Base-by-base conservation (phyloP, 2,797 vertebrate species). In the Telmatherina bonti region DNA sequence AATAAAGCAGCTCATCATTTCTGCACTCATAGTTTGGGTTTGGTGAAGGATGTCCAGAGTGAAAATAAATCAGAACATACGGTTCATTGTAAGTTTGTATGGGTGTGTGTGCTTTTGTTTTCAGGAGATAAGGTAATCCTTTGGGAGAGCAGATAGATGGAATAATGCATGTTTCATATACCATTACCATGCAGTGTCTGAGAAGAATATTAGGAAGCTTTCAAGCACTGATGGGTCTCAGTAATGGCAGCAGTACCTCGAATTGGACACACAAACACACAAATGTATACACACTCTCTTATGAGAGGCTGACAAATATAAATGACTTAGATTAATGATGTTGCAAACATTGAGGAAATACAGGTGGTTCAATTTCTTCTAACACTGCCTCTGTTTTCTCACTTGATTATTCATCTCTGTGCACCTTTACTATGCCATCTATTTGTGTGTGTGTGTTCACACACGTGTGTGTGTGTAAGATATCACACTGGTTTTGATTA, bases 111-210 rank as follows among this genome's bases (percentile, higher is more conserved):
- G 60, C 79, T 2, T 79, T 60, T 75, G 57, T 74, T 79, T 38
- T 78, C 24, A 65, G 62, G 45, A 60, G 57, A 57, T 58, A 63
- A 13, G 55, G 62, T 63, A 55, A 84, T 87, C 76, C 81, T 64
- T 30, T 0, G 86, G 85, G 88, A 83, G 58, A 82, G 85, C 63
- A 85, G 85, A 89, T 85, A 86, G 79, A 90, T 88, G 82, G 85
- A 90, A 89, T 91, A 89, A 89, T 89, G 82, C 83, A 86, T 88
- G 80, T 88, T 91, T 90, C 85, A 66, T 89, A 91, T 88, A 90
- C 85, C 82, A 89, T 88, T 86, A 78, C 56, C 73, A 62, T 84
- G 85, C 85, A 86, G 77, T 83, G 85, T 89, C 72, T 79, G 72
- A 81, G 82, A 80, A 74, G 78, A 84, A 88, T 85, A 88, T 88